A percentile compares a stretch with the other conserved stretches of the same genome.
phyloP scores from a whole-genome alignment of 2,797 vertebrate genomes.

The Psittacula echo region DNA sequence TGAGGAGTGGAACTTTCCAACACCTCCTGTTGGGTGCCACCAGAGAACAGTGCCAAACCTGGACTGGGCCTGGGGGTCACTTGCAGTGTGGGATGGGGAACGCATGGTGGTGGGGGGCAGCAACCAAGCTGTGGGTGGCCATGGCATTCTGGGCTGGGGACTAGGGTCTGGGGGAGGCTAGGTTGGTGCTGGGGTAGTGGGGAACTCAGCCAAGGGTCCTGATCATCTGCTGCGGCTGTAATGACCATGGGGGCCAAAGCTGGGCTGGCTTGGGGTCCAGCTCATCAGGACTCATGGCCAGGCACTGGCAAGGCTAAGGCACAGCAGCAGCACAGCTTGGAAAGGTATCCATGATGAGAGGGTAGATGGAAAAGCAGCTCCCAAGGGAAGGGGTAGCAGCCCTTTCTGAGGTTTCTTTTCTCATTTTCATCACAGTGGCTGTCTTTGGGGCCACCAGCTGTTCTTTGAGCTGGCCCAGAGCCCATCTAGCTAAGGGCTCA shows the following conservation, averaged over 20 bases:
- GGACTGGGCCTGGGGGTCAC: rapidly evolving
- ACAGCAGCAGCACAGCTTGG: background rate
- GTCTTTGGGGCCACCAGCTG: background rate
- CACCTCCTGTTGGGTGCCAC: background rate
- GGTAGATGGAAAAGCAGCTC: background rate
- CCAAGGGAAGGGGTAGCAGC: background rate
- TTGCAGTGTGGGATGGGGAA: background rate
- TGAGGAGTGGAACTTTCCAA: background rate
- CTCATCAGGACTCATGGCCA: background rate
- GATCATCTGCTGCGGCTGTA: background rate
- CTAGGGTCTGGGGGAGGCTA: background rate
- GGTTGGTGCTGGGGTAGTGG: background rate
- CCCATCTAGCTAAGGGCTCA: background rate
- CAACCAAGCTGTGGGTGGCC: background rate
- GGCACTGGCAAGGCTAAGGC: background rate
- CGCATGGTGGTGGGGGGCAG: rapidly evolving
- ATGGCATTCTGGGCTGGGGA: background rate
- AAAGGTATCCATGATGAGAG: background rate
- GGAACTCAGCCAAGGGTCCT: background rate
- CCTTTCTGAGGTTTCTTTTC: background rate
- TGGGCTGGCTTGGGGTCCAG: rapidly evolving
- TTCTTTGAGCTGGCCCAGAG: background rate
- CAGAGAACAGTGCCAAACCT: background rate
- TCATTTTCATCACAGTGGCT: background rate
- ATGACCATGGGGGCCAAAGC: background rate